Evolutionary conservation across 2,888 invertebrate genomes (phyloP), one percentile per base, ranked within the genome.

Genomic region (Cacoxenus indagator): DNA sequence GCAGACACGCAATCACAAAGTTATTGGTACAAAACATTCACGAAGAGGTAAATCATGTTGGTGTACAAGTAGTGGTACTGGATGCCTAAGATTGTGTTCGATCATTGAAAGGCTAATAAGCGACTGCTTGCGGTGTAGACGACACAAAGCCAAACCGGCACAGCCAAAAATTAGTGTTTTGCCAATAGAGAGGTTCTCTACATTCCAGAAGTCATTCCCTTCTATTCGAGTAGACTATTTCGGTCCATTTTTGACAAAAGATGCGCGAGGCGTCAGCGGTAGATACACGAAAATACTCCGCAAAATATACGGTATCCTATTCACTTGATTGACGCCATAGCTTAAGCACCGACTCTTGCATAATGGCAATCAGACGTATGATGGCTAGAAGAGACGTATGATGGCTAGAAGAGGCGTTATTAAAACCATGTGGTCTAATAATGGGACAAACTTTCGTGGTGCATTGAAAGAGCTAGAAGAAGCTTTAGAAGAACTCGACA

Each of bases 401-500:
- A 37, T 37, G n/a, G n/a, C n/a, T n/a, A n/a, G n/a, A 9, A 2
- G 5, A 26, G 61, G 26, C 46, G 14, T 8, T 14, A 46, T 46
- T 8, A 46, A 11, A n/a, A 46, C 46, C 46, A 46, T 17, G 46
- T 17, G 46, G 17, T 46, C n/a, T n/a, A 17, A 37, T 4, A 61
- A 43, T 1, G 61, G 61, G 5, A 61, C n/a, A 19, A 75, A 75
- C 54, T 68, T 75, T 26, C 29, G 54, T 11, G 73, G 71, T 3
- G 71, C 73, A 37, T 64, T 67, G 37, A 48, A 59, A 31, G 71
- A 73, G 43, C 54, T 73, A 9, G 6, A 69, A 1, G 64, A 68
- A 48, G 71, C 71, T 11, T 48, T 69, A 4, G 71, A 73, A 61
- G 70, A 73, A 31, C 24, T 74, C 11, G 65, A 74, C 48, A 68